Conservation (phyloP, 2,888 invertebrate species). For the Drosophila hamatofila region DNA sequence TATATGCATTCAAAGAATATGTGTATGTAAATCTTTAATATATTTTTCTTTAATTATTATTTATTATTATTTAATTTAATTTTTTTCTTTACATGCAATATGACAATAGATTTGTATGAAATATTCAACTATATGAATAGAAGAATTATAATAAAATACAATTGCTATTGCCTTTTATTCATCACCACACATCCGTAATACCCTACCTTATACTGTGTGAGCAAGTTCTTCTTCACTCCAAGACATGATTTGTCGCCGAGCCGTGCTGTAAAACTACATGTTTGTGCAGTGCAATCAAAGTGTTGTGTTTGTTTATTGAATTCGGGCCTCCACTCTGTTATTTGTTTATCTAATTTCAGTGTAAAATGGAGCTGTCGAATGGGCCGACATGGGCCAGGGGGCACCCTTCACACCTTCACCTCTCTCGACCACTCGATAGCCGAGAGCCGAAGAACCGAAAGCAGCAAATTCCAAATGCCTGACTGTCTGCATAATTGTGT, state of each 20-base stretch:
- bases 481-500: conserved; percentile 81
- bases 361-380: conserved; percentile 75
- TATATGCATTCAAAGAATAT: too few species aligned
- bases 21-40: too few species aligned
- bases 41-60: too few species aligned
- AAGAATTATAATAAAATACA: background rate
- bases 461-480: conserved; percentile 74
- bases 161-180: background rate
- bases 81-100: too few species aligned
- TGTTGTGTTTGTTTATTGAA: conserved; percentile 76
- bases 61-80: too few species aligned
- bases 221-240: conserved; percentile 13
- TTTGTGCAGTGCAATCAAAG: conserved; percentile 71
- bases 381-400: conserved; percentile 18
- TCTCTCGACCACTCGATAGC: conserved; percentile 8
- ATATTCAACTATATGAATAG: background rate
- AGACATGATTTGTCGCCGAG: conserved; percentile 18
- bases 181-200: background rate
- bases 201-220: background rate
- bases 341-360: conserved; percentile 80
- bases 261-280: conserved; percentile 6
- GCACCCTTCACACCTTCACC: conserved; percentile 5
- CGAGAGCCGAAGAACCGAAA: conserved; percentile 5
- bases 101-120: background rate
- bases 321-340: conserved; percentile 55